Percentiles rank a stretch among this genome's conserved stretches.
These are phyloP conservation scores for Ceratina japonica DNA, from an alignment of 1,140 invertebrate species.

Conservation along the genomic window DNA sequence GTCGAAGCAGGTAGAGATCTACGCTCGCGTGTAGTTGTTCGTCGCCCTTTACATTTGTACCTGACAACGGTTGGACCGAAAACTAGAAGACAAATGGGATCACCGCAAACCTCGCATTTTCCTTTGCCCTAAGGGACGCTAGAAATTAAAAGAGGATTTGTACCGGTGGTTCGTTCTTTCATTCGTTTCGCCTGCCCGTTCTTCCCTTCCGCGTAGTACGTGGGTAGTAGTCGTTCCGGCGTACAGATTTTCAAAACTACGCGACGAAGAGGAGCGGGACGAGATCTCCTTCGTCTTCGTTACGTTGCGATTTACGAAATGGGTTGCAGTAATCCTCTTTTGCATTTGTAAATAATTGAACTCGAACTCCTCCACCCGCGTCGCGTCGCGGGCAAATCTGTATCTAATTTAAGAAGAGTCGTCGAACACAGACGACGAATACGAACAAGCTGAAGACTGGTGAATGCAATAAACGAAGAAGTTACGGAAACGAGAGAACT, in stretches of 20 bases:
- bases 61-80: conserved; percentile 59
- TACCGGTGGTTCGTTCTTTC: conserved; percentile 39
- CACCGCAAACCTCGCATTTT: conserved; percentile 47
- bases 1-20: conserved; percentile 51
- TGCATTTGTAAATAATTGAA: conserved; percentile 5
- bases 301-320: not conserved
- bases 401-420: conserved; percentile 7
- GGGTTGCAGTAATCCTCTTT: not conserved
- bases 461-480: conserved; percentile 22
- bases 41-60: conserved; percentile 48
- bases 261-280: not conserved
- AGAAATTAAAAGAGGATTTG: conserved; percentile 62
- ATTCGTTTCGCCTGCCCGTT: no score
- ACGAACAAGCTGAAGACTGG: conserved; percentile 4
- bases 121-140: conserved; percentile 22
- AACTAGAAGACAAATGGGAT: conserved; percentile 58
- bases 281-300: not conserved
- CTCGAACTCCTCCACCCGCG: not conserved
- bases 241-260: not conserved
- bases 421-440: not conserved
- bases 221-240: conserved; percentile 28
- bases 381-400: not conserved
- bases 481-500: not conserved
- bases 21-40: conserved; percentile 51
- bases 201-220: not conserved